Evolutionary conservation across 2,113 vertebrate species (phyloP), one percentile per base, ranked within the genome.

Genomic region (Ochotona curzoniae): DNA sequence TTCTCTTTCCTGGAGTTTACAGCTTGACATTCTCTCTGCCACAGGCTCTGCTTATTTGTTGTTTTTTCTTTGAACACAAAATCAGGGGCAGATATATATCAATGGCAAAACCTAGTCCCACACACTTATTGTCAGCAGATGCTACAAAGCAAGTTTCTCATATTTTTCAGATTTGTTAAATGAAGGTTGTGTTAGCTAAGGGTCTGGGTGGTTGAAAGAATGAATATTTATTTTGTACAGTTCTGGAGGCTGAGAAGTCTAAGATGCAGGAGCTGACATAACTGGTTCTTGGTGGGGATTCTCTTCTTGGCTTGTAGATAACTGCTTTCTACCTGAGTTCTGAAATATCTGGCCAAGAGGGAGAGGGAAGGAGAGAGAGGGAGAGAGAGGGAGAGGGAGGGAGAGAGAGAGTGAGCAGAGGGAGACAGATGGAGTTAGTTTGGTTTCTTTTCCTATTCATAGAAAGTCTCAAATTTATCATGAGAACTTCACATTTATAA

Each of bases 81-180:
- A 9, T 28, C 23, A 63, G 7, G 26, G 73, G 12, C 20, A 30
- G 47, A 80, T 13, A 61, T 7, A 2, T 6, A 30, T 11, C 13
- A 66, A 3, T 76, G 23, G 2, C 66, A n/a, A 25, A 32, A 21
- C 38, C 44, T 38, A 92, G 25, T 32, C 12, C 6, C 8, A 57
- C 15, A 12, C 8, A 25, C 5, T 89, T 0, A 0, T 6, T 38
- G 8, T 44, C 7, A 61, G 23, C 5, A 20, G 30, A 66, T 11
- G 61, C 28, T 35, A 73, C 30, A 71, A 75, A 87, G 32, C 30
- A 78, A 85, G 38, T 74, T 81, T 82, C 32, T 49, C n/a, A 18
- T 18, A 73, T 61, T 73, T 54, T 83, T 86, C 81, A 83, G 70
- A 79, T 85, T 83, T 57, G n/a, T 2, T 23, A 83, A 63, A 54